Evolutionary conservation across 2,113 vertebrate species (phyloP), one percentile per base, ranked within the genome.

Genomic region (Tauraco erythrolophus): DNA sequence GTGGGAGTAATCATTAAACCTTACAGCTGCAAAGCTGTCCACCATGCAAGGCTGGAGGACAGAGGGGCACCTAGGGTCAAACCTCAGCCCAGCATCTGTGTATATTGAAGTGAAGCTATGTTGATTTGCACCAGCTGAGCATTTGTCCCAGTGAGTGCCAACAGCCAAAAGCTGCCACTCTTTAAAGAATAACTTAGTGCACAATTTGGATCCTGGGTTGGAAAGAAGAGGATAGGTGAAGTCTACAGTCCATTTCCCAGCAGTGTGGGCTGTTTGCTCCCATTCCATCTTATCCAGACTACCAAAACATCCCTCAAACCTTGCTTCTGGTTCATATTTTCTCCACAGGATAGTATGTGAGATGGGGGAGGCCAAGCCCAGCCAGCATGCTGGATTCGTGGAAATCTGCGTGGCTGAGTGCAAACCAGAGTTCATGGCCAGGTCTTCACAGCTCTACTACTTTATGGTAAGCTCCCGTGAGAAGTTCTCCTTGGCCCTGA

Each of bases 401-500:
- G 98, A 99, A 95, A 99, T 99, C 96, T 99, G 99, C 1, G 99
- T 99, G 68, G 98, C 99, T 0, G 99, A 99, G 77, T 99, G 99
- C 96, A 98, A 97, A 77, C 98, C 98, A 0, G 99, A 99, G 84
- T 99, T 99, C 97, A 99, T 98, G 98, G 99, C 99, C 91, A 99
- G 98, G 61, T 99, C 99, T 43, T 99, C 99, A 4, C 99, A 99
- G 96, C 99, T 99, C 79, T 99, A 99, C 95, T 99, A 99, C 94
- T 99, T 99, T 96, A 99, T 99, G 99, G 99, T 99, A 97, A 99
- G 99, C 39, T 56, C 17, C 43, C 24, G 10, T 0, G 7, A 83
- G n/a, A 93, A 35, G 14, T 51, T 69, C 7, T 77, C 4, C 33
- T 56, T 39, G 5, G 5, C 23, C 21, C 9, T 53, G 27, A 37